Evolutionary conservation across 2,888 invertebrate species (phyloP).

Genomic region (Junonia oenone): DNA sequence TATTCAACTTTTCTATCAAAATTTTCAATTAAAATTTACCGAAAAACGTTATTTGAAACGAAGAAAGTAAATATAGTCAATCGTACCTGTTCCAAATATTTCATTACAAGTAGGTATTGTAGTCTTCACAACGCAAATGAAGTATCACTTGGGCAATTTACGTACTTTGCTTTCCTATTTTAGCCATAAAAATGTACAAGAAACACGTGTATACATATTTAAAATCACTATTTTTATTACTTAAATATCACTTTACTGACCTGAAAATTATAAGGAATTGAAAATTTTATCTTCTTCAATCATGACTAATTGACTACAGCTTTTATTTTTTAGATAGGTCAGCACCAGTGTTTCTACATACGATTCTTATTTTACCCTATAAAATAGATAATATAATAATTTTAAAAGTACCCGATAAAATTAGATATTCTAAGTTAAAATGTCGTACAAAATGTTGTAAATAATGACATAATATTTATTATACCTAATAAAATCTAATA

Average conservation of each 20-base stretch:
- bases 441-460: too few species aligned
- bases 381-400: too few species aligned
- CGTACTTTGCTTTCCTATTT: background rate
- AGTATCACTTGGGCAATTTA: background rate
- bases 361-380: background rate
- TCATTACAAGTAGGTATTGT: conserved; percentile 8
- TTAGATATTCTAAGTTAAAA: background rate
- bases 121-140: conserved; percentile 12
- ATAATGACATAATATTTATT: too few species aligned
- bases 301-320: conserved; percentile 7
- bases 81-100: background rate
- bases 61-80: background rate
- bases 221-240: background rate
- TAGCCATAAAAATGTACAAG: background rate
- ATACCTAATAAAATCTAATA: too few species aligned
- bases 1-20: background rate
- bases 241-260: background rate
- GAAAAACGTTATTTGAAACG: background rate
- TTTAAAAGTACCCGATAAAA: background rate
- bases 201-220: background rate
- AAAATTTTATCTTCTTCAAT: conserved; percentile 1
- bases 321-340: conserved; percentile 5
- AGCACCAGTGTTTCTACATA: background rate
- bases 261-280: background rate
- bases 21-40: too few species aligned